A percentile compares a stretch with the other conserved stretches of the same genome.
These are phyloP conservation scores for Lysandra coridon DNA, from an alignment of 2,888 invertebrate species.

Conservation along the genomic window DNA sequence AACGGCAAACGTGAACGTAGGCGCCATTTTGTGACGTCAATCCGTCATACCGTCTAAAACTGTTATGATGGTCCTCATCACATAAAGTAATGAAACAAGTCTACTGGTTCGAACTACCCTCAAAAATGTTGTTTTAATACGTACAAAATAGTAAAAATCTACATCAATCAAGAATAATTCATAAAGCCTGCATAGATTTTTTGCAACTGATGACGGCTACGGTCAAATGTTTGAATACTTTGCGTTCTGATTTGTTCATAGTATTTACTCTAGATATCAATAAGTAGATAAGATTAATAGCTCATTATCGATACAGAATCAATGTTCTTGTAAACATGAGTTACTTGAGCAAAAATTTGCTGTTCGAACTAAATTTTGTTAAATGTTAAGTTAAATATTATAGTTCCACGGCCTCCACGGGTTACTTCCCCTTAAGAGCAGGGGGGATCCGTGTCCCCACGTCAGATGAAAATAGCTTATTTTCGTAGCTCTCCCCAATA, in stretches of 20 bases:
- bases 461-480: too few species aligned
- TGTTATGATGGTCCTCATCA: background rate
- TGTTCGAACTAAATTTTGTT: too few species aligned
- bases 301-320: background rate
- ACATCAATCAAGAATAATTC: background rate
- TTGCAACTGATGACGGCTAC: background rate
- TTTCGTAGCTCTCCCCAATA: too few species aligned
- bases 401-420: too few species aligned
- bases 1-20: background rate
- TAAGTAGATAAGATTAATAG: background rate
- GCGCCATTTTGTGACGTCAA: constrained; percentile 14
- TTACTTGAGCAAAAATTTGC: background rate
- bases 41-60: constrained; percentile 17
- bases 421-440: too few species aligned
- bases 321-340: background rate
- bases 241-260: too few species aligned
- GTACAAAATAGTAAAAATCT: background rate
- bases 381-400: too few species aligned
- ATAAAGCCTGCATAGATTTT: background rate
- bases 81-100: background rate
- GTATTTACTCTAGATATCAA: too few species aligned
- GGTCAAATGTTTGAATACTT: background rate
- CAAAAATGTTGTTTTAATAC: background rate
- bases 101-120: background rate
- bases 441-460: too few species aligned